Evolutionary conservation across 2,888 invertebrate genomes (phyloP), one percentile per base, ranked within the genome.

Genomic region (Lottia scabra): DNA sequence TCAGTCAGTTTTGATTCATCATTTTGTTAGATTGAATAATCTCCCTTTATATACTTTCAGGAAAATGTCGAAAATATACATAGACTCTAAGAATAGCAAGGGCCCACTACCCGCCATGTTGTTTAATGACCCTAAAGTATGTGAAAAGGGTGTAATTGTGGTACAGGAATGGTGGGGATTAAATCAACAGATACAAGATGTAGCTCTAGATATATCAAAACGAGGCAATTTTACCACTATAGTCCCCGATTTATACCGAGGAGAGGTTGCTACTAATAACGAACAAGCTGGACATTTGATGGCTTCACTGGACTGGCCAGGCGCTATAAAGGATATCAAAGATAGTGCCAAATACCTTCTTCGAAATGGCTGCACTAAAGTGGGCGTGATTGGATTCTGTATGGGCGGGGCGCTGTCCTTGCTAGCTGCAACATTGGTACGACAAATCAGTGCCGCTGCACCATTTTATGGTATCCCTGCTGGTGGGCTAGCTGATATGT

Each of bases 341-440:
- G 85, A 77, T 6, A 81, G 82, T 15, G 81, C 80, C 5, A 62
- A 72, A 44, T 82, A 74, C 69, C 76, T 85, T 5, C 68, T 76
- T 43, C 16, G 16, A 8, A 73, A 67, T n/a, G 84, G 84, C 0
- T 83, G 84, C 67, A 13, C 56, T 56, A 56, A 56, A 56, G 56
- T 85, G 19, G 86, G 86, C 3, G 84, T 85, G n/a, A 81, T 82
- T 12, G 86, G 86, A 2, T 86, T 85, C 74, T 85, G 86, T 71
- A 84, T 86, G 85, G 86, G 86, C 44, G 85, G 86, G 13, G 86
- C 85, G 6, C 72, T 86, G 23, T 68, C 78, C 15, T 67, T 85
- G 10, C 81, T 80, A 5, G 73, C 82, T 0, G 85, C 84, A 1
- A 78, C 75, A 2, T 63, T 75, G 1, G 70, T 81, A 2, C 68